These are phyloP conservation scores for Sebastiscus albofasciatus DNA, from an alignment of 2,797 vertebrate species.

Conservation along the genomic window DNA sequence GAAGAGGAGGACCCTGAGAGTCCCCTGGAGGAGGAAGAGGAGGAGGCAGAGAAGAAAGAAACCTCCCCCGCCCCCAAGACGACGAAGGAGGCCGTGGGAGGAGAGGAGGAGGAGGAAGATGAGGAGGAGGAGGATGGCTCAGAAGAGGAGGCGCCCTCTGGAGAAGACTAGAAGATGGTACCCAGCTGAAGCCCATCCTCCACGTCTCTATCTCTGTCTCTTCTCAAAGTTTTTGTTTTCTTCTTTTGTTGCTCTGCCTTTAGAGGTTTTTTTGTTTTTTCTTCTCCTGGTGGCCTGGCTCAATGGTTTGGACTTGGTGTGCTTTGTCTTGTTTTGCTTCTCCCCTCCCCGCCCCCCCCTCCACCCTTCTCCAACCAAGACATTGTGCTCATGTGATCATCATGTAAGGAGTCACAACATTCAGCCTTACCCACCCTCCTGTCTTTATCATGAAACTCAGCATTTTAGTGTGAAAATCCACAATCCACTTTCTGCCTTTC, in stretches of 20 bases:
- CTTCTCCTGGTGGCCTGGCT: slow-evolving; percentile 80
- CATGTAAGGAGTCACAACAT: slow-evolving; percentile 15
- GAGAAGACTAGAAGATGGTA: slow-evolving; percentile 92
- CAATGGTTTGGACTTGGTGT: slow-evolving; percentile 80
- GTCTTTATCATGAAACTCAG: background rate
- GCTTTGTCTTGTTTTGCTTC: slow-evolving; percentile 41
- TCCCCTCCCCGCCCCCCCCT: background rate
- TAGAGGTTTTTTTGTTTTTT: slow-evolving; percentile 40
- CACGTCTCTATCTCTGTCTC: slow-evolving; percentile 44
- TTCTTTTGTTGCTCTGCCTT: slow-evolving; percentile 66
- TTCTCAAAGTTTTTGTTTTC: slow-evolving; percentile 54
- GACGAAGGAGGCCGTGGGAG: slow-evolving; percentile 73
- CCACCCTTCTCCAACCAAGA: slow-evolving; percentile 9
- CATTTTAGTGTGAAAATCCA: slow-evolving; percentile 2
- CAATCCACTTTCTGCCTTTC: background rate
- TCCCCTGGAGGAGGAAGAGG: slow-evolving; percentile 84
- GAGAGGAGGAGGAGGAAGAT: slow-evolving; percentile 79
- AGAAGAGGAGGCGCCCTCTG: slow-evolving; percentile 95
- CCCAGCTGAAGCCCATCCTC: slow-evolving; percentile 49
- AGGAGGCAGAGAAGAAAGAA: slow-evolving; percentile 89
- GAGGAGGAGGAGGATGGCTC: slow-evolving; percentile 92
- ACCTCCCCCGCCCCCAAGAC: slow-evolving; percentile 89
- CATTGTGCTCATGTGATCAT: slow-evolving; percentile 47
- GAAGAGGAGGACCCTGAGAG: slow-evolving; percentile 84
- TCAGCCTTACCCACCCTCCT: background rate